Conservation (phyloP, 2,888 invertebrate genomes). For the Noctua comes region DNA sequence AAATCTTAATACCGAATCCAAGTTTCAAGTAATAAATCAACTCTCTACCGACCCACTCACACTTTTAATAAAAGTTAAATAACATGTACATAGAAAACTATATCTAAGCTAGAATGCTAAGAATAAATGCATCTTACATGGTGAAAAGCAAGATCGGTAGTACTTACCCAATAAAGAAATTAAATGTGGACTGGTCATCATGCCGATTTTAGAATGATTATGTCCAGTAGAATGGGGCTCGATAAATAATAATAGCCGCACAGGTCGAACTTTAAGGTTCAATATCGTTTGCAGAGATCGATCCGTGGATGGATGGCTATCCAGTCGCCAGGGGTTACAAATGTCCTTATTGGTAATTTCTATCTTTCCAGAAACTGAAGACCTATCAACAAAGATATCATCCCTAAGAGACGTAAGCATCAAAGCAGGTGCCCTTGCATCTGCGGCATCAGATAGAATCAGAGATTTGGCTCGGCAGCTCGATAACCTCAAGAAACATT, state of each 20-base stretch:
- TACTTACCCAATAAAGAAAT: neutral
- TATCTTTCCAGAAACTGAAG: constrained; percentile 88
- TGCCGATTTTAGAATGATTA: neutral
- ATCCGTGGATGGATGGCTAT: neutral
- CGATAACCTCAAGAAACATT: constrained; percentile 91
- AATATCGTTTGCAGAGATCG: neutral
- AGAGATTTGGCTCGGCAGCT: constrained; percentile 91
- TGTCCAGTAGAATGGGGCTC: neutral
- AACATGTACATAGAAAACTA: too few species aligned
- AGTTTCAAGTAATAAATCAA: constrained; percentile 16
- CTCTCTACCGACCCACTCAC: neutral
- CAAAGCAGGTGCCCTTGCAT: constrained; percentile 88
- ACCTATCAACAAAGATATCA: constrained; percentile 90
- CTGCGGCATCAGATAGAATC: constrained; percentile 90
- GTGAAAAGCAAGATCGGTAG: too few species aligned
- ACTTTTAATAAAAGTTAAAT: neutral
- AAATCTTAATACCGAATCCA: constrained; percentile 7
- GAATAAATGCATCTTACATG: neutral
- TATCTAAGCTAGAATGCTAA: neutral
- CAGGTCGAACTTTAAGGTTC: neutral
- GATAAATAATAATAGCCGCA: neutral
- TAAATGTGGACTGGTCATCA: neutral
- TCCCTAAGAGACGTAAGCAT: constrained; percentile 90
- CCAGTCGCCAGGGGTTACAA: neutral
- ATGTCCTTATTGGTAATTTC: neutral